phyloP scores from a whole-genome alignment of 1,140 invertebrate genomes.

The Popillia japonica region DNA sequence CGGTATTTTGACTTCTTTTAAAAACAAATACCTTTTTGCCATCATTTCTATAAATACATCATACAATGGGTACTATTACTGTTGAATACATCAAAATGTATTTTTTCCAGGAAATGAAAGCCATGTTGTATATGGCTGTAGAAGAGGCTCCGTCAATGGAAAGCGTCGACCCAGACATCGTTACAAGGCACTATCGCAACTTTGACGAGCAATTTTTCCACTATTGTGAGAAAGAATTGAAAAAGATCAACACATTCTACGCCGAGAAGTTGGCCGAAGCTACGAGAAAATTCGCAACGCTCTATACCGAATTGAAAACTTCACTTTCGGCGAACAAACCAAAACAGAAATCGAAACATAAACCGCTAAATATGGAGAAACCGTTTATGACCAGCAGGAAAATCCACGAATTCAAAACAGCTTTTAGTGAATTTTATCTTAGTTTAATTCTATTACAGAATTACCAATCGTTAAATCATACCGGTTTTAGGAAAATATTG shows the following conservation, averaged over 20 bases:
- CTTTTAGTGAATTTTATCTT: slow-evolving; percentile 99
- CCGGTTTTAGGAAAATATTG: slow-evolving; percentile 99
- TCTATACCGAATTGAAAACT: slow-evolving; percentile 77
- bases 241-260: slow-evolving; percentile 97
- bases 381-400: slow-evolving; percentile 65
- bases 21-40: no score
- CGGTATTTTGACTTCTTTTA: no score
- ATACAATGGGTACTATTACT: no score
- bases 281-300: slow-evolving; percentile 89
- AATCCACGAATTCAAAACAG: slow-evolving; percentile 94
- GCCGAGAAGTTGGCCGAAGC: slow-evolving; percentile 97
- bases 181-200: slow-evolving; percentile 90
- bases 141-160: slow-evolving; percentile 89
- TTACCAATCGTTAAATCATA: slow-evolving; percentile 96
- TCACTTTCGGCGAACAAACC: slow-evolving; percentile 19
- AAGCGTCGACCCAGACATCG: slow-evolving; percentile 85
- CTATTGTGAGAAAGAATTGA: slow-evolving; percentile 93
- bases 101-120: slow-evolving; percentile 84
- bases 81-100: no score
- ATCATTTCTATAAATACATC: no score
- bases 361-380: background rate
- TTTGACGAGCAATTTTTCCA: slow-evolving; percentile 97
- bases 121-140: slow-evolving; percentile 86
- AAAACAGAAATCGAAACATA: slow-evolving; percentile 31
- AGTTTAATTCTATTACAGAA: slow-evolving; percentile 93